Evolutionary conservation across 30 jellyfish, hydroid and myxozoan genomes (phyloP), one percentile per base, ranked within the genome.

Genomic region (Clytia hemisphaerica): DNA sequence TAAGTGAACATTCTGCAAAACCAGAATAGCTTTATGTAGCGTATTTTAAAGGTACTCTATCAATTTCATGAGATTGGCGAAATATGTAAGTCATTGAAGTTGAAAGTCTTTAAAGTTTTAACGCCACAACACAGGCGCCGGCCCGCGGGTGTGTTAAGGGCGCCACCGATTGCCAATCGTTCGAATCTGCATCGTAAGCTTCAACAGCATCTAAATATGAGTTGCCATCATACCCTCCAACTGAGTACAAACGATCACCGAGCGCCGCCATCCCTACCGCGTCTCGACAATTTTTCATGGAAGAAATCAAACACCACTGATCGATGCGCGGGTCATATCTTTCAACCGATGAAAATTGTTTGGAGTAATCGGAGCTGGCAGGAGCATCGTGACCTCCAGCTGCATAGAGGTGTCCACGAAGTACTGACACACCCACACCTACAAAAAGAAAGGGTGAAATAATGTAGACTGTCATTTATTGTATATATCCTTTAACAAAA

Each of bases 361-460:
- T 88, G 19, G 97, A 80, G 1, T 76, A 81, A 31, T 88, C 94
- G 27, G 58, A 83, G 47, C 94, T 73, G 44, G 82, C 77, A 0
- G 97, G 94, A 0, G 94, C 92, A 75, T 88, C 97, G 58, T 88
- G 97, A 10, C 97, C 97, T 4, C 97, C 97, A 9, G 88, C 83
- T 25, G 97, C 97, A 53, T 88, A 88, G 27, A 88, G 59, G 57
- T 61, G 80, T 5, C 97, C 97, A 51, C 88, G 46, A 58, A 88
- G 65, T 5, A 88, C 97, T 1, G 97, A 85, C 6, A 88, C 97
- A 73, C 97, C 97, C 45, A 88, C 97, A 26, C 97, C 96, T 85
- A 63, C 9, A 45, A 36, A 3, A 32, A 37, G 2, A 44, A 25
- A 1, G 15, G 5, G 40, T n/a, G n/a, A n/a, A n/a, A n/a, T n/a